Evolutionary conservation across 2,113 vertebrate genomes (phyloP).

Genomic region (Burhinus oedicnemus): DNA sequence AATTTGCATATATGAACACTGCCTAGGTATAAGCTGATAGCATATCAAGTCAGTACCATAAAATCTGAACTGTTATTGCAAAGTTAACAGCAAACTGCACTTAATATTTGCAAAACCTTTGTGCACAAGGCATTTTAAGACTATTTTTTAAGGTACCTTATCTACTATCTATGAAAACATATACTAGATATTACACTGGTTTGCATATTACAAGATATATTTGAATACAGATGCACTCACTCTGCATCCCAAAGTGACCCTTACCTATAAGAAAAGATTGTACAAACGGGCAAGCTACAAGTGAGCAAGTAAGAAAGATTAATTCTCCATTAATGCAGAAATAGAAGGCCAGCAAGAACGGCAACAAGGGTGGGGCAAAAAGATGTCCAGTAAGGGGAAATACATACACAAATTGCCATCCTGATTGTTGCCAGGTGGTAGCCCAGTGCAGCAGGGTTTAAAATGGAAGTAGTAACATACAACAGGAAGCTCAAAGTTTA

Average conservation of each 20-base stretch:
- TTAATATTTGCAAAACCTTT: neutral
- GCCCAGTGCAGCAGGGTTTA: rapidly evolving
- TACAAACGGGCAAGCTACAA: neutral
- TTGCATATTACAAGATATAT: neutral
- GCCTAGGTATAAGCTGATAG: neutral
- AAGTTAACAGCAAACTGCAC: neutral
- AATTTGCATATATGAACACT: neutral
- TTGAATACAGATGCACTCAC: neutral
- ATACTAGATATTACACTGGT: neutral
- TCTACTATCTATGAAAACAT: neutral
- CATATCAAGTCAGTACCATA: neutral
- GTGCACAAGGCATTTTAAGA: neutral
- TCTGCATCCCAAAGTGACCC: neutral
- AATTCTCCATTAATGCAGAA: neutral
- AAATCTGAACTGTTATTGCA: neutral
- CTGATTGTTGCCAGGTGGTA: neutral
- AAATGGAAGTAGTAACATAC: neutral
- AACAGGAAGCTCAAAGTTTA: neutral
- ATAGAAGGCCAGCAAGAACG: neutral
- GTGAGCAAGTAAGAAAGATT: neutral
- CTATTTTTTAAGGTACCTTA: neutral
- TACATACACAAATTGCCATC: neutral
- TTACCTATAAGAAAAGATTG: neutral
- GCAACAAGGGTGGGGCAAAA: neutral
- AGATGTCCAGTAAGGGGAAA: neutral